A percentile compares a stretch with the other conserved stretches of the same genome.
Evolutionary conservation across 2,113 vertebrate species (phyloP).

Genomic region (Pluvianellus socialis): DNA sequence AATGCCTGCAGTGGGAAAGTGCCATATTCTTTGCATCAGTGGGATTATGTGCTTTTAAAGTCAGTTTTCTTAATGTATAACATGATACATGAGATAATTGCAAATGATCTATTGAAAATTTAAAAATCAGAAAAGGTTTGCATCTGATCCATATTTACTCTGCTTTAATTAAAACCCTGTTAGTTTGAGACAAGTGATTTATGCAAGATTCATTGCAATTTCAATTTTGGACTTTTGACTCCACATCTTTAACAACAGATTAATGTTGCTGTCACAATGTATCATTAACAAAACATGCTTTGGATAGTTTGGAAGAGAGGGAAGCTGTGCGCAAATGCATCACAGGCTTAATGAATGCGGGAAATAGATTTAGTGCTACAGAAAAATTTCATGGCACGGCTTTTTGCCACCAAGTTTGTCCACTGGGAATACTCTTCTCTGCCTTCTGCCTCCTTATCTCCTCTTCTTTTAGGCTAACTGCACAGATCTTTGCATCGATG

Average conservation of each 20-base stretch:
- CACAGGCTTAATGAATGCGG: neutral
- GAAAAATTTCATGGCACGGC: neutral
- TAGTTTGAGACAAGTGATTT: neutral
- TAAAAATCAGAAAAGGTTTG: neutral
- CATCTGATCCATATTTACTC: neutral
- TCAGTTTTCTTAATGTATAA: neutral
- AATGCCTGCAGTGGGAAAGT: neutral
- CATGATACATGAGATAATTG: neutral
- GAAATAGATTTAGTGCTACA: neutral
- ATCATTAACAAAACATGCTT: constrained; percentile 21
- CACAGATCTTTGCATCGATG: neutral
- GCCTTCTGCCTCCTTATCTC: neutral
- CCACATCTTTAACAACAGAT: neutral
- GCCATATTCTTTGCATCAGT: neutral
- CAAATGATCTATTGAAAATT: neutral
- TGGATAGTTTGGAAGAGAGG: neutral
- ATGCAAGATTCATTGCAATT: neutral
- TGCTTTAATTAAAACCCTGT: neutral
- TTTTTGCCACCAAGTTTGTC: neutral
- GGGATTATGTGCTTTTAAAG: neutral
- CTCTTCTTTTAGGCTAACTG: neutral
- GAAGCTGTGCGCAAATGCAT: neutral
- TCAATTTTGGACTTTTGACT: constrained; percentile 6
- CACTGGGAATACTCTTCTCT: neutral
- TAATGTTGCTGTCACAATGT: neutral